phyloP scores from a whole-genome alignment of 2,888 invertebrate species.

The Drosophila merina region DNA sequence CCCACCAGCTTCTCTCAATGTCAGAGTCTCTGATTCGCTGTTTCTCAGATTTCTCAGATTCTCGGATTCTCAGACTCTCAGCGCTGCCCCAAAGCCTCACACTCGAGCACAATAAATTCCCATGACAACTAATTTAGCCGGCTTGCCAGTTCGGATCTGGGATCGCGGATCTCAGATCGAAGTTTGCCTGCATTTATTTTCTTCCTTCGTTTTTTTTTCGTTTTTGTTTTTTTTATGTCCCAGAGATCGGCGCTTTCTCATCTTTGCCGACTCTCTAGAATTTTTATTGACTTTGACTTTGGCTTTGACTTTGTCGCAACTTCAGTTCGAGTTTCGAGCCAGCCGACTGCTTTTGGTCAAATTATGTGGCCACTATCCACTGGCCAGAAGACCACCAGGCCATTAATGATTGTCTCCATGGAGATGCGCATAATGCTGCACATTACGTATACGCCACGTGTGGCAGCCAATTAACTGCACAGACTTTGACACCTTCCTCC shows the following conservation, averaged over 20 bases:
- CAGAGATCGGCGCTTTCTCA: constrained; percentile 52
- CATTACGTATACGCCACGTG: constrained; percentile 71
- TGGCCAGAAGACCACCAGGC: not conserved
- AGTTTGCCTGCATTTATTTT: constrained; percentile 48
- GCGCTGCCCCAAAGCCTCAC: constrained; percentile 36
- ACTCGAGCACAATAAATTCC: constrained; percentile 76
- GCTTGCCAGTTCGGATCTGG: constrained; percentile 43
- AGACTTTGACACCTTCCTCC: not conserved
- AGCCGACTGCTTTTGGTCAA: constrained; percentile 57
- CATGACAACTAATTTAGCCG: constrained; percentile 79
- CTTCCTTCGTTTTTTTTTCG: not conserved
- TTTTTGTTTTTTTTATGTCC: constrained; percentile 1
- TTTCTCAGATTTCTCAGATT: not conserved
- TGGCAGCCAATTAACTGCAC: constrained; percentile 32
- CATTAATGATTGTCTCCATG: constrained; percentile 70
- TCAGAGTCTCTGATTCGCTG: constrained; percentile 2
- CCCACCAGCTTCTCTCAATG: constrained; percentile 13
- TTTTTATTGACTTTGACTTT: constrained; percentile 70
- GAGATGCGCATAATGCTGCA: constrained; percentile 49
- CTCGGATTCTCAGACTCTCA: not conserved
- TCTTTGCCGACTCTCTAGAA: constrained; percentile 70
- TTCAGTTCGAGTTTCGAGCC: constrained; percentile 37
- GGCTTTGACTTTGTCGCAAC: constrained; percentile 44
- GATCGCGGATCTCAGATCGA: constrained; percentile 33
- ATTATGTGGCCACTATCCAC: constrained; percentile 58